Base-by-base conservation (phyloP, 92 coral and sea anemone genomes). In the Zoanthus gigantus region DNA sequence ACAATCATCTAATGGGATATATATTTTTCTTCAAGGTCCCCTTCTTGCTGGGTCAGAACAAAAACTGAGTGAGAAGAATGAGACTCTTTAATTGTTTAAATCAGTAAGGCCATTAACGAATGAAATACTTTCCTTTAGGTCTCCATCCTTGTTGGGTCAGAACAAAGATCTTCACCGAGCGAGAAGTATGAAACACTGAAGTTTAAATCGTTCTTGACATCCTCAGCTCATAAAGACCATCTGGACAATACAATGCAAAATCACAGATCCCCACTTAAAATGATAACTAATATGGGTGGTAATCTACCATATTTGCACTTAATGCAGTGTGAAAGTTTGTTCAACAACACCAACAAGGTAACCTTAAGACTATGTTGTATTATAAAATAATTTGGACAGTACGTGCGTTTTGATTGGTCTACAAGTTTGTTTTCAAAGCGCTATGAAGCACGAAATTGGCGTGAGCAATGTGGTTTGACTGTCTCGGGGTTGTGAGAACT, bases 281-380 rank as follows among this genome's bases (percentile, higher is more conserved):
- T 23, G 23, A 0, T 66, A 29, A 18, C 72, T 66, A 66, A 29
- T 8, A 6, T n/a, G 31, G 72, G 6, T 66, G 67, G 82, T 9
- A 48, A 30, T 1, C 9, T 77, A 28, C 66, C 18, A 5, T 11
- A 56, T 9, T 6, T 28, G 48, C 46, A 29, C 47, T 7, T 29
- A 77, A 77, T 13, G 29, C 56, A 23, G 23, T 23, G 23, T 23
- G 23, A 23, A 23, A 23, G 23, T 23, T 23, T 23, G 23, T 23
- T 23, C 29, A 78, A 57, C 47, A 69, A 16, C 45, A 78, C 71
- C 23, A 78, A 78, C 48, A 37, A 78, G 83, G 83, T 78, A 57
- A 54, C 11, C 5, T 18, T 6, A n/a, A n/a, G 72, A 32, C 3
- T 15, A 0, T 57, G 63, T 15, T 57, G 17, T 15, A 57, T 11